phyloP scores from a whole-genome alignment of 2,888 invertebrate genomes.

The Onchidella celtica region DNA sequence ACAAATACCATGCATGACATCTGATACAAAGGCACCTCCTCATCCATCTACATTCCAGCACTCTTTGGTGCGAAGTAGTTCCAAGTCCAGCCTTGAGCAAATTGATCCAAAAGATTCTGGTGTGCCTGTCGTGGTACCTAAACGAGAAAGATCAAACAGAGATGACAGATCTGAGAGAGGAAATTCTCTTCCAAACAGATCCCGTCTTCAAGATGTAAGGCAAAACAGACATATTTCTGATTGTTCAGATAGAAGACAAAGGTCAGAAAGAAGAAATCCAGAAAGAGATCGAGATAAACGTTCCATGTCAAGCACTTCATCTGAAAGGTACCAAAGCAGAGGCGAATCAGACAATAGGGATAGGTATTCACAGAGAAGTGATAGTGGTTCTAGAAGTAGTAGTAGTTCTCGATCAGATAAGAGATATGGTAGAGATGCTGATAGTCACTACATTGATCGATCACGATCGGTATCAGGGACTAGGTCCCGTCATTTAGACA shows the following conservation, averaged over 20 bases:
- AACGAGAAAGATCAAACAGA: neutral
- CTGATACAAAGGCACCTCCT: no score
- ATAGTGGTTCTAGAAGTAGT: constrained; percentile 25
- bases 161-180: neutral
- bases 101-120: neutral
- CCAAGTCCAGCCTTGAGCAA: neutral
- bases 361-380: neutral
- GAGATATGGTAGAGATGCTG: neutral
- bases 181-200: neutral
- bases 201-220: neutral
- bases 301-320: neutral
- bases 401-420: neutral
- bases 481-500: neutral
- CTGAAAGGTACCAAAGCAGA: neutral
- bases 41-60: no score
- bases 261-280: neutral
- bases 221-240: neutral
- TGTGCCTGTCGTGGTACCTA: neutral
- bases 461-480: constrained; percentile 1
- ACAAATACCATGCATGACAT: no score
- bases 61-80: no score
- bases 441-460: neutral
- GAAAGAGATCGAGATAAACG: constrained; percentile 9
- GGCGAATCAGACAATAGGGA: neutral
- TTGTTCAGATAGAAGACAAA: neutral